Evolutionary conservation across 2,797 vertebrate species (phyloP), one percentile per base, ranked within the genome.

Genomic region (Megaceryle alcyon): DNA sequence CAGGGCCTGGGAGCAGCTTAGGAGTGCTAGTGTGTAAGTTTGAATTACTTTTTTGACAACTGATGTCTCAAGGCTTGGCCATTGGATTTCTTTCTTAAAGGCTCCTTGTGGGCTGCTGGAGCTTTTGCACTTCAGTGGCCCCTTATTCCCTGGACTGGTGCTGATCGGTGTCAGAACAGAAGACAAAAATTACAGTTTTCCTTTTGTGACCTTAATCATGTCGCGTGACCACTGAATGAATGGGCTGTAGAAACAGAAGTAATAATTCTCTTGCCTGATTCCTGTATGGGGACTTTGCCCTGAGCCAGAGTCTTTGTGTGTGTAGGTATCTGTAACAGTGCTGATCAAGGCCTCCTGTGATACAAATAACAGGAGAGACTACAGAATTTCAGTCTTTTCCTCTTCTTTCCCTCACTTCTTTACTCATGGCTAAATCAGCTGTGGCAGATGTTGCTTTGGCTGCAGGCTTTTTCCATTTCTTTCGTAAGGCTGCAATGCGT

Each of bases 401-500:
- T 85, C 37, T 8, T 90, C 28, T 44, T 46, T 72, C 10, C 18
- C 21, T 80, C 19, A 3, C 35, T 84, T 90, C 37, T 61, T 70
- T 72, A 80, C 39, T 39, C 23, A 18, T 76, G 91, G 89, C 51
- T 77, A 70, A 76, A 91, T 82, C 2, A 3, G 49, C 60, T 64
- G 23, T 88, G 64, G 85, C 77, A 93, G 89, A 61, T 91, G 39
- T 80, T 83, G 54, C 82, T 89, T 35, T 86, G 60, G 37, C 87
- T 91, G n/a, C 31, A 43, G 84, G 76, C 89, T 95, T 80, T 91
- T 95, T 59, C 84, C 41, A n/a, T 49, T 76, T 83, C 1, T 0
- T 80, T 3, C 29, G 17, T 56, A 80, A 59, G 60, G 81, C 68
- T 89, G 78, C 84, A 28, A 31, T 0, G 5, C 48, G 4, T 12